A percentile compares a stretch with the other conserved stretches of the same genome.
Evolutionary conservation across 2,113 vertebrate species (phyloP).

Genomic region (Calidris pugnax): DNA sequence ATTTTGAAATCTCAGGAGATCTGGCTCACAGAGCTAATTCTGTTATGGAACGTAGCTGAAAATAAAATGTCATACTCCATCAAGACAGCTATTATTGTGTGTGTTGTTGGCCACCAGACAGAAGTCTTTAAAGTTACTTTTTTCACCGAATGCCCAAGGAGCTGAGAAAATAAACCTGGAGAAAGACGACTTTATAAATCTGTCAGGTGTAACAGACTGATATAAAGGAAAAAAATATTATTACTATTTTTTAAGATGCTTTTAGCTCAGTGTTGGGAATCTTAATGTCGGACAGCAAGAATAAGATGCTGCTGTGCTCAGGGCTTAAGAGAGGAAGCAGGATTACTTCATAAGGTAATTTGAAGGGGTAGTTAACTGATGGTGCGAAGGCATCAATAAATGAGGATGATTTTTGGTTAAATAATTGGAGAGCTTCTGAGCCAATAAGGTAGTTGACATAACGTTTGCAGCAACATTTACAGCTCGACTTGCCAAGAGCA

Average conservation of each 20-base stretch:
- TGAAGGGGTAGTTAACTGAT: not conserved
- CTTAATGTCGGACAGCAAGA: not conserved
- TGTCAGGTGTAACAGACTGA: not conserved
- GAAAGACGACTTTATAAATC: not conserved
- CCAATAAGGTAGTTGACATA: not conserved
- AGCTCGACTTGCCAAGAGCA: not conserved
- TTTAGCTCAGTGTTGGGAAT: not conserved
- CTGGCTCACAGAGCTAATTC: not conserved
- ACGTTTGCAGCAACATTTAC: not conserved
- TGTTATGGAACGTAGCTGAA: rapidly evolving
- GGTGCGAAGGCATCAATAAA: not conserved
- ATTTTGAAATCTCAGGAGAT: not conserved
- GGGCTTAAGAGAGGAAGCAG: not conserved
- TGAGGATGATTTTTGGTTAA: not conserved
- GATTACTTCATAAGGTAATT: not conserved
- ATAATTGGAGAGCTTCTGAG: not conserved
- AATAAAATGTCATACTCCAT: not conserved
- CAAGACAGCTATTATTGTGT: not conserved
- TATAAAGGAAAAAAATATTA: not conserved
- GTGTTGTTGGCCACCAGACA: not conserved
- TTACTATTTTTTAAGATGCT: not conserved
- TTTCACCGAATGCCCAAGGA: not conserved
- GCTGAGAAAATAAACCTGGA: not conserved
- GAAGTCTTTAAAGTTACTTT: not conserved
- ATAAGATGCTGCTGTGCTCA: not conserved